Evolutionary conservation across 1,140 invertebrate species (phyloP).

Genomic region (Leptinotarsa undecemlineata): DNA sequence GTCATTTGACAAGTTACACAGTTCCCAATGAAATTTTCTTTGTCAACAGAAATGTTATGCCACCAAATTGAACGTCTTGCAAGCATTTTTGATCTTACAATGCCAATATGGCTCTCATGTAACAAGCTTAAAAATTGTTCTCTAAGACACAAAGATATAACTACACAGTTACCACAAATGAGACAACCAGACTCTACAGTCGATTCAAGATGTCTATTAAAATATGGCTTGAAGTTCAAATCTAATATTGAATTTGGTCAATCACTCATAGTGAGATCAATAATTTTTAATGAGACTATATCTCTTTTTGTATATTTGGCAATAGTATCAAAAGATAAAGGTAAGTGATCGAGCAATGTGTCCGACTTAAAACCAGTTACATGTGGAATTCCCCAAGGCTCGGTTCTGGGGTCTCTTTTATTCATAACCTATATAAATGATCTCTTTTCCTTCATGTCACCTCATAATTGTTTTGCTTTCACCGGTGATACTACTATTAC

Average conservation of each 20-base stretch:
- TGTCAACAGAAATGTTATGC: conserved; percentile 52
- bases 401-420: too few species aligned
- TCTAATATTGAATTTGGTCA: conserved; percentile 20
- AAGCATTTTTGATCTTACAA: conserved; percentile 53
- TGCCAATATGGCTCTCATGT: conserved; percentile 51
- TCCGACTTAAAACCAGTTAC: too few species aligned
- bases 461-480: too few species aligned
- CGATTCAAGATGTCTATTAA: conserved; percentile 16
- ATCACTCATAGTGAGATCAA: conserved; percentile 17
- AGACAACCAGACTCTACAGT: conserved; percentile 24
- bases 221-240: conserved; percentile 20
- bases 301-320: conserved; percentile 23
- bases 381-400: too few species aligned
- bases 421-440: too few species aligned
- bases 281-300: conserved; percentile 11
- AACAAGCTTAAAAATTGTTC: conserved; percentile 11
- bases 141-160: conserved; percentile 4
- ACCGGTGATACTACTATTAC: too few species aligned
- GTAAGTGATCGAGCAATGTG: too few species aligned
- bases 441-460: too few species aligned
- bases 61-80: conserved; percentile 56
- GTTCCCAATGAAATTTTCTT: conserved; percentile 37
- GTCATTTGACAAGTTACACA: conserved; percentile 45
- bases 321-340: conserved; percentile 9
- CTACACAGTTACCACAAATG: conserved; percentile 12